These are phyloP conservation scores for Frieseomelitta varia DNA, from an alignment of 1,140 invertebrate species.

Conservation along the genomic window DNA sequence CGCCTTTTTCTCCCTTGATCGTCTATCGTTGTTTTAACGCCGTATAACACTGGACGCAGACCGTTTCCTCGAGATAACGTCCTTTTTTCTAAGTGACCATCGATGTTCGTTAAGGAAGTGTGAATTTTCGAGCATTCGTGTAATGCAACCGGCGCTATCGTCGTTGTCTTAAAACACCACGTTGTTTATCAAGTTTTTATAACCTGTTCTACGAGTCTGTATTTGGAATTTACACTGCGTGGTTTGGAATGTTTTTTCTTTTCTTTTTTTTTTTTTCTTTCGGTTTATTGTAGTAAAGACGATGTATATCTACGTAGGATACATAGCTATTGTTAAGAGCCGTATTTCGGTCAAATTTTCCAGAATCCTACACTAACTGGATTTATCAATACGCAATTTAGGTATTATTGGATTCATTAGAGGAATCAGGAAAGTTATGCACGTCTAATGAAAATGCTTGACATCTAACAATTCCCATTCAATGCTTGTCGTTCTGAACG, in stretches of 20 bases:
- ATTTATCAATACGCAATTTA: constrained; percentile 36
- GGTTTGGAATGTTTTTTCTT: background rate
- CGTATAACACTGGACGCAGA: constrained; percentile 18
- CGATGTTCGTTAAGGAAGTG: constrained; percentile 47
- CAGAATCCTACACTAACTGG: background rate
- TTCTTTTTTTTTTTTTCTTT: no score
- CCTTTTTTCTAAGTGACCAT: constrained; percentile 54
- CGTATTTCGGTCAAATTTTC: background rate
- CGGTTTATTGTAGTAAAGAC: no score
- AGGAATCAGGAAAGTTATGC: background rate
- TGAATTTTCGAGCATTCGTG: constrained; percentile 47
- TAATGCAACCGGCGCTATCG: constrained; percentile 5
- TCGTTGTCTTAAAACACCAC: background rate
- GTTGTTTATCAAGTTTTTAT: background rate
- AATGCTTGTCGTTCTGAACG: background rate
- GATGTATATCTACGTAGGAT: no score
- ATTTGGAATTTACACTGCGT: background rate
- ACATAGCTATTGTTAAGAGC: background rate
- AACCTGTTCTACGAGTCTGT: no score
- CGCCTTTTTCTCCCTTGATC: constrained; percentile 24
- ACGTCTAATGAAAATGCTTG: constrained; percentile 16
- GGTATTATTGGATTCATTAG: constrained; percentile 14
- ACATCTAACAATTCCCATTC: background rate
- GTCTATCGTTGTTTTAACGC: constrained; percentile 46
- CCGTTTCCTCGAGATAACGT: constrained; percentile 56